Conservation (phyloP, 2,888 invertebrate genomes). For the Pyrgus malvae region DNA sequence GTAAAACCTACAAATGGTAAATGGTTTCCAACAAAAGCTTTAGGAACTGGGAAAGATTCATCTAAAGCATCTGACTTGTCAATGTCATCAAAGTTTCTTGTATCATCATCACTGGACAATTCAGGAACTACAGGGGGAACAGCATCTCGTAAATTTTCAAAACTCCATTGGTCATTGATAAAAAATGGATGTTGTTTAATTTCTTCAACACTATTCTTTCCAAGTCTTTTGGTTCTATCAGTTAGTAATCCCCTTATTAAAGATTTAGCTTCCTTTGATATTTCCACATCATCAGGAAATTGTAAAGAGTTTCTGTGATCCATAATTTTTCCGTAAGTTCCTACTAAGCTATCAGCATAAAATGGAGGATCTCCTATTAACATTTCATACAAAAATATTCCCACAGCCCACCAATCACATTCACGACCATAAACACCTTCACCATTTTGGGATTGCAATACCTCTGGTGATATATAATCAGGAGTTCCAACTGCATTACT, state of each 20-base stretch:
- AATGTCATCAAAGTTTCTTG: conserved; percentile 98
- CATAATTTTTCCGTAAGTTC: conserved; percentile 99
- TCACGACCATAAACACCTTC: conserved; percentile 98
- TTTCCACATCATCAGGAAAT: conserved; percentile 97
- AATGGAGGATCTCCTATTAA: conserved; percentile 99
- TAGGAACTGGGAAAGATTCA: conserved; percentile 97
- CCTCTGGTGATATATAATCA: conserved; percentile 99
- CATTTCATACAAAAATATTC: conserved; percentile 99
- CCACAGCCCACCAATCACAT: conserved; percentile 99
- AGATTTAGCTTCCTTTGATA: conserved; percentile 92
- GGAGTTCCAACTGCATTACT: conserved; percentile 99
- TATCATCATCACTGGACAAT: conserved; percentile 97
- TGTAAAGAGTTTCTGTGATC: conserved; percentile 97
- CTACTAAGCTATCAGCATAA: conserved; percentile 98
- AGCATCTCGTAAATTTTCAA: conserved; percentile 96
- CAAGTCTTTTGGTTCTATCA: conserved; percentile 93
- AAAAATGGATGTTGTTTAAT: conserved; percentile 98
- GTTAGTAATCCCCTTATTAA: conserved; percentile 97
- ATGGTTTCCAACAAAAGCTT: conserved; percentile 99
- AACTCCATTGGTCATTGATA: conserved; percentile 98
- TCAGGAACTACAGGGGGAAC: conserved; percentile 99
- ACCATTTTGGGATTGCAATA: conserved; percentile 97
- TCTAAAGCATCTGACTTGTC: conserved; percentile 96
- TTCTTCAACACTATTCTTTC: conserved; percentile 95
- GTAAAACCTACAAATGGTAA: conserved; percentile 99